These are phyloP conservation scores for Drosophila subobscura DNA, from an alignment of 1,140 invertebrate species.

Conservation along the genomic window DNA sequence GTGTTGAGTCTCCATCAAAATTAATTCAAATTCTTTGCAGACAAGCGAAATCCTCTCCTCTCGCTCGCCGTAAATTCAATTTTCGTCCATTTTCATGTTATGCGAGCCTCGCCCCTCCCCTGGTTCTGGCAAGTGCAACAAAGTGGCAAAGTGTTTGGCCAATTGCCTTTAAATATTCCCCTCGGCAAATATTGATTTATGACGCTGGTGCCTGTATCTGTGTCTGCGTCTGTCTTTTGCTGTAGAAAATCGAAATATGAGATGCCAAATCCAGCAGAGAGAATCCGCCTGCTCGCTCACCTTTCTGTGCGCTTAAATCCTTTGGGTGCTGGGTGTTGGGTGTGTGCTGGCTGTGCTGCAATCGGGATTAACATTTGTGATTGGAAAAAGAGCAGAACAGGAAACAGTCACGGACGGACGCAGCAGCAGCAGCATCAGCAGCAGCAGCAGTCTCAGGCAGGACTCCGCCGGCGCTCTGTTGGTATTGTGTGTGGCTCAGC, in stretches of 20 bases:
- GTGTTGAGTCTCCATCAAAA: constrained; percentile 3
- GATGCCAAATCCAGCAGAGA: constrained; percentile 42
- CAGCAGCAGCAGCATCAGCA: not conserved
- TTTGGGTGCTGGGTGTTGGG: constrained; percentile 3
- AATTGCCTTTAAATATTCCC: constrained; percentile 56
- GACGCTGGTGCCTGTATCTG: not conserved
- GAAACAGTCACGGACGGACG: constrained; percentile 36
- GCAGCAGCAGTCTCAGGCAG: constrained; percentile 26
- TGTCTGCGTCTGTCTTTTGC: not conserved
- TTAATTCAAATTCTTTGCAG: constrained; percentile 19
- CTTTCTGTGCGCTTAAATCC: constrained; percentile 38
- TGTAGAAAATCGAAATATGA: constrained; percentile 39
- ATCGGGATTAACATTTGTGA: constrained; percentile 51
- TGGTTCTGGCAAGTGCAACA: constrained; percentile 23
- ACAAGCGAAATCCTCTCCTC: constrained; percentile 25
- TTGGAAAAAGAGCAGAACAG: constrained; percentile 41
- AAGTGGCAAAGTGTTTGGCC: constrained; percentile 43
- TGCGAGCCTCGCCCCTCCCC: too few species aligned
- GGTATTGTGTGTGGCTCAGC: constrained; percentile 18
- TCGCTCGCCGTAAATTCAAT: constrained; percentile 38
- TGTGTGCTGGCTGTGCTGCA: constrained; percentile 12
- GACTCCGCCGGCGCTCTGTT: not conserved
- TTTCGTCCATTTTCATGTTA: constrained; percentile 57
- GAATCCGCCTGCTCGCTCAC: constrained; percentile 44
- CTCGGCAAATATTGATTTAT: constrained; percentile 68